phyloP scores from a whole-genome alignment of 2,797 vertebrate species.

The Bradypus variegatus region DNA sequence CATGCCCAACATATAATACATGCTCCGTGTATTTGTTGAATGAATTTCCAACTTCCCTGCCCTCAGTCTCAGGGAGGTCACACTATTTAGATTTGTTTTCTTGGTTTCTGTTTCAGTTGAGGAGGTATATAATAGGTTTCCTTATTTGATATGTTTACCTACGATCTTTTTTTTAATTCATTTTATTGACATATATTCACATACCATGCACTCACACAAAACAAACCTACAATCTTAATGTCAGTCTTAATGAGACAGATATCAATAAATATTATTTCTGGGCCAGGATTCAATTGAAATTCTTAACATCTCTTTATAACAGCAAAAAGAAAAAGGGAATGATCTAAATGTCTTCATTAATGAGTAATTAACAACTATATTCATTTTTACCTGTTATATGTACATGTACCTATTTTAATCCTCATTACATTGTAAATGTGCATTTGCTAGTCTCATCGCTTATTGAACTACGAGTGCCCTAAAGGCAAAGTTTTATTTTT shows the following conservation, averaged over 20 bases:
- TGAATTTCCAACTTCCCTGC: background rate
- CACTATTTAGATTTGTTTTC: background rate
- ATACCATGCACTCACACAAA: no score
- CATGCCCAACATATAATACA: background rate
- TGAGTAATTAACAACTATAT: background rate
- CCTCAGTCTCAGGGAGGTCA: background rate
- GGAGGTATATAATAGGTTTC: background rate
- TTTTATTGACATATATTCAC: no score
- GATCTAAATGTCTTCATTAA: background rate
- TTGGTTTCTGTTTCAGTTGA: background rate
- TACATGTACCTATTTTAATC: background rate
- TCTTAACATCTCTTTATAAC: background rate
- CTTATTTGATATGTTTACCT: background rate
- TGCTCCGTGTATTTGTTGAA: background rate
- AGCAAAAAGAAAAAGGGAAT: background rate
- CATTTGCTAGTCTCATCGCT: background rate
- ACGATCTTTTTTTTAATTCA: no score
- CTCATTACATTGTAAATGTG: background rate
- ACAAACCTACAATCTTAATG: no score
- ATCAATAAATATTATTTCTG: background rate
- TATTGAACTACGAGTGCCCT: background rate
- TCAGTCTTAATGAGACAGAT: background rate
- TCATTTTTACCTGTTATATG: background rate
- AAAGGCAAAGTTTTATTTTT: background rate
- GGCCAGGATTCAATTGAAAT: background rate